Base-by-base conservation (phyloP, 2,888 invertebrate species). In the Noctua janthina region DNA sequence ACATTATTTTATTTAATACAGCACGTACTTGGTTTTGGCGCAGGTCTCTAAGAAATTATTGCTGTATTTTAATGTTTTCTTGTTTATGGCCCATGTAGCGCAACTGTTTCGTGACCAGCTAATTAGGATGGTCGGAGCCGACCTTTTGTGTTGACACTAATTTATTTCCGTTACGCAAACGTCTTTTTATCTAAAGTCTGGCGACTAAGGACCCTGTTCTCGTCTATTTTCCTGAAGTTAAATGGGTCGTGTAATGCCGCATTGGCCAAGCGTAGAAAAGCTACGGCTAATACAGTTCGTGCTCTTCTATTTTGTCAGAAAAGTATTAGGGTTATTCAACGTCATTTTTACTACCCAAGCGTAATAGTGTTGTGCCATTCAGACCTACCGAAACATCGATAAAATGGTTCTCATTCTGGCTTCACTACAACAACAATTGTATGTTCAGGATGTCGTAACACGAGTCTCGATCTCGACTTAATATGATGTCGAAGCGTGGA, bases 101-200 rank as follows among this genome's bases (percentile, higher is more conserved):
- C 87, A 91, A 93, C 87, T 92, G 93, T 92, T 83, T 90, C 92
- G 91, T 92, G 90, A 91, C 90, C 87, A 90, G 88, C 92, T 94
- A 92, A 93, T 93, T 93, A 91, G 87, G 80, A 88, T 83, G 84
- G 72, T 74, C 71, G 76, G 74, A 84, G 69, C 70, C 89, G 86
- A 88, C 90, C 88, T 91, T 88, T 89, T 85, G 79, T 86, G 76
- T 66, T 82, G 85, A 84, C 84, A 80, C 72, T 78, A 81, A 90
- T 89, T 82, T 86, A 85, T 82, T 80, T 73, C 75, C 69, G 43
- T 83, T 88, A 83, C 83, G 82, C 85, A 87, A 82, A 84, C 69
- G 56, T 81, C 77, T 85, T 84, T 83, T 88, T 86, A 86, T 88
- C 72, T 82, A 39, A 74, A 68, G 23, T 72, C 68, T 56, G 39